phyloP scores from a whole-genome alignment of 2,797 vertebrate genomes.

The Manis javanica region DNA sequence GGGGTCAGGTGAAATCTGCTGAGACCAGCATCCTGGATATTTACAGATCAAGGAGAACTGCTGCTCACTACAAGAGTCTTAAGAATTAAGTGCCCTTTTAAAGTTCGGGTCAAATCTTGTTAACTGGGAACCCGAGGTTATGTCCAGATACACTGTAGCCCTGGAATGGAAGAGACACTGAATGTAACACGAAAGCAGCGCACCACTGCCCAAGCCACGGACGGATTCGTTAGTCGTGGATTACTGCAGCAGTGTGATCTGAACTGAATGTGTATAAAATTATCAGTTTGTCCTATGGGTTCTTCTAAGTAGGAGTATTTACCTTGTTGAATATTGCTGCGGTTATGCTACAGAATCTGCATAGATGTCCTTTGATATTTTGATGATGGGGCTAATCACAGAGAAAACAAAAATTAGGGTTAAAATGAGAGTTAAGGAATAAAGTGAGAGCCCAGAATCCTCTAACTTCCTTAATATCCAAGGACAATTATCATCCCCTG shows the following conservation, averaged over 20 bases:
- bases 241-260: neutral
- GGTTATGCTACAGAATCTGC: neutral
- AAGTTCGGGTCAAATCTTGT: constrained; percentile 67
- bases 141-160: neutral
- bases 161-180: neutral
- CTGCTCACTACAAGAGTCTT: constrained; percentile 42
- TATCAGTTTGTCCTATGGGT: neutral
- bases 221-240: neutral
- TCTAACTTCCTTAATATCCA: neutral
- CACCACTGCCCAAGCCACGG: neutral
- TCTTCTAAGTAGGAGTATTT: neutral
- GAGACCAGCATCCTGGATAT: constrained; percentile 56
- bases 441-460: neutral
- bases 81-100: constrained; percentile 62
- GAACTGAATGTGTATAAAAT: neutral
- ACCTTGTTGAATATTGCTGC: neutral
- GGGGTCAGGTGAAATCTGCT: constrained; percentile 65
- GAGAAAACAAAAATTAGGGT: neutral
- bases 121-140: constrained; percentile 46
- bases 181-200: neutral
- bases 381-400: neutral
- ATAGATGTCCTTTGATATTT: neutral
- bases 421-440: constrained; percentile 32
- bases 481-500: neutral
- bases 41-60: constrained; percentile 53